phyloP scores from a whole-genome alignment of 2,888 invertebrate species.

The Argynnis bischoffii region DNA sequence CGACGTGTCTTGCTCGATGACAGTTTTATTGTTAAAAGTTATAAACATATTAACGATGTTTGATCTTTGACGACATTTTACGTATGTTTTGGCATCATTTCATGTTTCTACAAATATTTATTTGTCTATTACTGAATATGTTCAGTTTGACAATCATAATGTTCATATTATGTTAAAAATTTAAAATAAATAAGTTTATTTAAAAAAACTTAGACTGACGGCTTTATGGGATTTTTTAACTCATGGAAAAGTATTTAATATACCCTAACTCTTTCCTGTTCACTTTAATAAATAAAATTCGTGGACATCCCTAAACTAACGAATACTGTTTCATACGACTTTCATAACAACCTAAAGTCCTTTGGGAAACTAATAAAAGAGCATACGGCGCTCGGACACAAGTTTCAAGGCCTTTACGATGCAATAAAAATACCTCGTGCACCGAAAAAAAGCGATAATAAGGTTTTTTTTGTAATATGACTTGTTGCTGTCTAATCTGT shows the following conservation, averaged over 20 bases:
- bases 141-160: background rate
- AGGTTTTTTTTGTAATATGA: background rate
- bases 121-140: background rate
- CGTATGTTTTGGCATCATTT: constrained; percentile 13
- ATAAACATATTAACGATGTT: constrained; percentile 30
- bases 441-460: constrained; percentile 7
- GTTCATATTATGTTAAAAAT: no score
- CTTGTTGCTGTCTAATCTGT: background rate
- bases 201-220: no score
- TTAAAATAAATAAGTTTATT: no score
- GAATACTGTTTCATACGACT: constrained; percentile 21
- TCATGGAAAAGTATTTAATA: no score
- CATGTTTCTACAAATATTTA: constrained; percentile 4
- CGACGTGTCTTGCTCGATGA: constrained; percentile 4
- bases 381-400: constrained; percentile 23
- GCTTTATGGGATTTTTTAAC: no score
- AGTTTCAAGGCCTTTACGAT: constrained; percentile 9
- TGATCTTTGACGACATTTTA: constrained; percentile 27
- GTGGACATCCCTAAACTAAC: background rate
- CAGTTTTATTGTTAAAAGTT: constrained; percentile 7
- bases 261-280: no score
- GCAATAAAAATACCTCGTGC: constrained; percentile 13
- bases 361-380: constrained; percentile 29
- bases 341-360: constrained; percentile 16
- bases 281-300: no score